Evolutionary conservation across 2,797 vertebrate species (phyloP).

Genomic region (Epinephelus coioides): DNA sequence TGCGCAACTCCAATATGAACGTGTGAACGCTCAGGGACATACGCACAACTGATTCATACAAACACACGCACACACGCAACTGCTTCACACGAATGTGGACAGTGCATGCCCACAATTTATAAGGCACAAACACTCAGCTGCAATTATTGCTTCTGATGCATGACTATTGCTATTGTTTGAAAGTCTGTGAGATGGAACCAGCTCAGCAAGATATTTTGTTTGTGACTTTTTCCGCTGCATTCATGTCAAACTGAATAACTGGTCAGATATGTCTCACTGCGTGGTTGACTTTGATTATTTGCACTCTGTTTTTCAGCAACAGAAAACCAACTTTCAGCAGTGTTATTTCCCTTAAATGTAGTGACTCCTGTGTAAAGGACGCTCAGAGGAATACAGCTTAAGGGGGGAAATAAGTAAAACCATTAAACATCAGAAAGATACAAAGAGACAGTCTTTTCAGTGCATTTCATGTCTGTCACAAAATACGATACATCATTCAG

Average conservation of each 20-base stretch:
- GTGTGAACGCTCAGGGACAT: slow-evolving; percentile 63
- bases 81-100: slow-evolving; percentile 73
- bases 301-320: slow-evolving; percentile 13
- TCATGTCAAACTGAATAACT: slow-evolving; percentile 61
- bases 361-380: background rate
- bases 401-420: background rate
- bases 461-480: background rate
- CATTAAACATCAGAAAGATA: background rate
- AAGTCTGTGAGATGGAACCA: slow-evolving; percentile 72
- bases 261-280: slow-evolving; percentile 49
- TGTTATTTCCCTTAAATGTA: background rate
- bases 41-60: slow-evolving; percentile 40
- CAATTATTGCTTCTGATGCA: slow-evolving; percentile 76
- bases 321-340: slow-evolving; percentile 15
- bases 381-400: background rate
- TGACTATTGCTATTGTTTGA: slow-evolving; percentile 80
- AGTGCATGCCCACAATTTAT: slow-evolving; percentile 69
- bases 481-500: background rate
- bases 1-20: slow-evolving; percentile 54
- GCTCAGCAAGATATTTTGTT: slow-evolving; percentile 59
- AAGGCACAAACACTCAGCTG: slow-evolving; percentile 70
- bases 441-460: background rate
- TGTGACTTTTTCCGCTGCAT: slow-evolving; percentile 44
- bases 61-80: slow-evolving; percentile 34
- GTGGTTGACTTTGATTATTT: slow-evolving; percentile 39